Evolutionary conservation across 2,113 vertebrate genomes (phyloP).

Genomic region (Mesoclemmys tuberculata): DNA sequence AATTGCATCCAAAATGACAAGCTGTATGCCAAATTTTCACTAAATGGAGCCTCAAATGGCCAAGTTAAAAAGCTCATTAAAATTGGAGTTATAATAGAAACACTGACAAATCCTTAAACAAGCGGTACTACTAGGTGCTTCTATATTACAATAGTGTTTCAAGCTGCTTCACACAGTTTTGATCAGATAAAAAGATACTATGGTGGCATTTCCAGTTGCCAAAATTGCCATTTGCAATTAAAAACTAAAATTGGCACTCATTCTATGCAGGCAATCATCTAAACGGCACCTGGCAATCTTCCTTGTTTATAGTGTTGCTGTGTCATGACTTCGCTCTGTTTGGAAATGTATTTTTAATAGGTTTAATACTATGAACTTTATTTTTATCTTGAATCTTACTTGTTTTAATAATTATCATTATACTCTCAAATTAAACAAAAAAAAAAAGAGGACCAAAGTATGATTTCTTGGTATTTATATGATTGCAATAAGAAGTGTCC

Average conservation of each 20-base stretch:
- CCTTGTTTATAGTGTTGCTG: constrained; percentile 78
- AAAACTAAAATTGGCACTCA: constrained; percentile 80
- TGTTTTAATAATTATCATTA: constrained; percentile 16
- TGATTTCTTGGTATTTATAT: neutral
- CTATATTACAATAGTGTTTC: constrained; percentile 39
- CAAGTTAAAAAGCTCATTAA: constrained; percentile 3
- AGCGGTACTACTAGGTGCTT: constrained; percentile 15
- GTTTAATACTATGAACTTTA: constrained; percentile 56
- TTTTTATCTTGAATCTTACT: constrained; percentile 6
- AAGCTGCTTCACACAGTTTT: constrained; percentile 61
- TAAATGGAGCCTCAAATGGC: constrained; percentile 15
- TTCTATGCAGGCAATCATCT: constrained; percentile 78
- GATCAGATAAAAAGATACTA: constrained; percentile 61
- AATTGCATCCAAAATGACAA: neutral
- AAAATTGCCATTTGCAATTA: constrained; percentile 84
- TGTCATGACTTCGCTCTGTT: constrained; percentile 69
- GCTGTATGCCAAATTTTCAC: constrained; percentile 1
- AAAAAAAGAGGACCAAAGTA: neutral
- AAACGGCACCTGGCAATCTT: constrained; percentile 76
- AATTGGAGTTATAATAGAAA: constrained; percentile 14
- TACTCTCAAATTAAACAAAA: neutral
- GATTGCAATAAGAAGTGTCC: neutral
- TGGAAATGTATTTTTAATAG: constrained; percentile 61
- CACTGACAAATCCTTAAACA: constrained; percentile 10
- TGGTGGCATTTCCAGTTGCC: constrained; percentile 76